Evolutionary conservation across 2,888 invertebrate species (phyloP), one percentile per base, ranked within the genome.

Genomic region (Chrysomela aeneicollis): DNA sequence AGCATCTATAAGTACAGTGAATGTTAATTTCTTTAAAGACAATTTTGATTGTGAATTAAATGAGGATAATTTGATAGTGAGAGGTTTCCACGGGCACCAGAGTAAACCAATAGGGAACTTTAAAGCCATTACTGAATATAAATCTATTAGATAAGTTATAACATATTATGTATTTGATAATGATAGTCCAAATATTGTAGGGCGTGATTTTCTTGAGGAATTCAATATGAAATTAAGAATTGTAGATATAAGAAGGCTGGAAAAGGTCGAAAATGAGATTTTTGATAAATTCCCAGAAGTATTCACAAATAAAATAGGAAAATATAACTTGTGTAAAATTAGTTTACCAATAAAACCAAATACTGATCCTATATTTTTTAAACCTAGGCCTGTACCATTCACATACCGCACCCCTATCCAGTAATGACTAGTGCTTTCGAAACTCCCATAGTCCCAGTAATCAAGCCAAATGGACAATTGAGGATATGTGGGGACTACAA

Each of bases 401-500:
- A 37, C 54, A 19, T 37, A 37, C 32, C 19, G 19, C 10, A 32
- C 17, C 12, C 17, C 22, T 15, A 32, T 53, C 15, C 15, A 32
- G 6, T 49, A n/a, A 6, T 15, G 17, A 57, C 47, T n/a, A 42
- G 37, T 26, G 30, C 42, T 15, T 64, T 52, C 57, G 57, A 47
- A 35, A 65, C 64, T 10, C 57, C 61, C 1, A 15, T 61, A 10
- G 61, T 65, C 0, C 64, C 58, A 8, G 61, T 58, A 4, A n/a
- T n/a, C n/a, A n/a, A n/a, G n/a, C n/a, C n/a, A n/a, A n/a, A n/a
- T n/a, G n/a, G n/a, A n/a, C n/a, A 15, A 42, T 35, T 66, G 32
- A 37, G 66, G 32, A 17, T 66, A 30, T 63, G 66, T 26, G 63
- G 49, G 3, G 59, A 66, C 46, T 66, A 66, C 21, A 58, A 53